A percentile compares a stretch with the other conserved stretches of the same genome.
Conservation (phyloP, 1,140 invertebrate genomes). For the Eubasilissa regina region DNA sequence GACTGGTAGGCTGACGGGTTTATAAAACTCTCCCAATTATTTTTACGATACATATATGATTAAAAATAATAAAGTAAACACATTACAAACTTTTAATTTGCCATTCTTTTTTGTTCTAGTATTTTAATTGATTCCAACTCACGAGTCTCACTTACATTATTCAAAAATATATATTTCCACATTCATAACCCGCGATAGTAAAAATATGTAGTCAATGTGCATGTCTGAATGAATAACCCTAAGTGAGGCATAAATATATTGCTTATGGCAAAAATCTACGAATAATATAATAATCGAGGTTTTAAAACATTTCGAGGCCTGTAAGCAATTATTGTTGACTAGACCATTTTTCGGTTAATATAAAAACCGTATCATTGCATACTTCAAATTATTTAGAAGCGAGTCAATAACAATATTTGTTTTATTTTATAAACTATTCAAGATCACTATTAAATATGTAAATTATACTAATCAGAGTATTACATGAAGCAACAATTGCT, state of each 20-base stretch:
- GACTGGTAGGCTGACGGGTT: too few relatives aligned
- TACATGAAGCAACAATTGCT: too few relatives aligned
- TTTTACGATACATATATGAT: too few relatives aligned
- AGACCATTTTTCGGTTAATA: background rate
- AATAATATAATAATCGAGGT: background rate
- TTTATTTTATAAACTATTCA: background rate
- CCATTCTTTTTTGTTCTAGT: constrained; percentile 25
- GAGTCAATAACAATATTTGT: background rate
- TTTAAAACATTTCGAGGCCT: constrained; percentile 35
- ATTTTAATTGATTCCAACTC: constrained; percentile 21
- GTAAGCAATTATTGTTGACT: constrained; percentile 31
- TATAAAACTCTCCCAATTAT: too few relatives aligned
- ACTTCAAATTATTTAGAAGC: too few relatives aligned
- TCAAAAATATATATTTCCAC: constrained; percentile 35
- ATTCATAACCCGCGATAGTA: constrained; percentile 12
- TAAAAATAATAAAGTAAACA: too few relatives aligned
- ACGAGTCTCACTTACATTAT: constrained; percentile 10
- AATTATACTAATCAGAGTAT: too few relatives aligned
- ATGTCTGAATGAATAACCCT: constrained; percentile 17
- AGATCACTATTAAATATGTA: too few relatives aligned
- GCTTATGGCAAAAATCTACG: constrained; percentile 16
- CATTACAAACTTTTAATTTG: constrained; percentile 30
- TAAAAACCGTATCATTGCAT: background rate
- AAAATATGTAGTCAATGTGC: constrained; percentile 16
- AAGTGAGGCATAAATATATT: constrained; percentile 18